Evolutionary conservation across 1,140 invertebrate species (phyloP).

Genomic region (Samia ricini): DNA sequence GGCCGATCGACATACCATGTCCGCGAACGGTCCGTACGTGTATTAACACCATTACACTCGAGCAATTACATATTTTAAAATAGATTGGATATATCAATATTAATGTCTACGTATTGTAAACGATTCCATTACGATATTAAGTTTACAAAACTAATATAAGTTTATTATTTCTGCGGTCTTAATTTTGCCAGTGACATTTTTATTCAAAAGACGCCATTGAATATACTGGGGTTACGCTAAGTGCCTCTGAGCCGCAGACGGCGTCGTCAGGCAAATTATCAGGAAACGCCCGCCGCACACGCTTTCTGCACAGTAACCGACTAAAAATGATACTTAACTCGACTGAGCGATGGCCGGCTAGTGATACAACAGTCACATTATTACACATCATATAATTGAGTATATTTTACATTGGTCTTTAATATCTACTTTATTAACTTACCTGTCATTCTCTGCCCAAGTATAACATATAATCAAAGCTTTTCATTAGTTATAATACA

Average conservation of each 20-base stretch:
- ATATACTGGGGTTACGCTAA: constrained; percentile 38
- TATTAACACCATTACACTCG: no score
- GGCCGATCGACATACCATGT: no score
- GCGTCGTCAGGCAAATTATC: constrained; percentile 51
- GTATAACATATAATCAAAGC: neutral
- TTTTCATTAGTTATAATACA: constrained; percentile 14
- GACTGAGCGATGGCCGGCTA: constrained; percentile 24
- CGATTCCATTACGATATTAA: neutral
- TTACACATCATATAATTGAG: constrained; percentile 23
- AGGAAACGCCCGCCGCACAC: constrained; percentile 49
- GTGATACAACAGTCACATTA: constrained; percentile 23
- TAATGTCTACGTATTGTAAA: neutral
- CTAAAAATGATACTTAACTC: constrained; percentile 53
- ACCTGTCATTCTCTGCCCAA: neutral
- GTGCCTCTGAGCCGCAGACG: constrained; percentile 33
- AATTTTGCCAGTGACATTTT: constrained; percentile 23
- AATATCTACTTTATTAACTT: constrained; percentile 8
- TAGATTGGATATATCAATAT: no score
- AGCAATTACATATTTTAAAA: no score
- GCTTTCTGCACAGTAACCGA: constrained; percentile 64
- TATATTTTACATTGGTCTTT: constrained; percentile 20
- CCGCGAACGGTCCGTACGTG: no score
- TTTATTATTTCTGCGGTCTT: neutral
- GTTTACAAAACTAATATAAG: neutral
- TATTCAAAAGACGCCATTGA: constrained; percentile 22